Percentiles rank a stretch among this genome's conserved stretches.
phyloP scores from a whole-genome alignment of 2,888 invertebrate genomes.

The Tetragnatha montana region DNA sequence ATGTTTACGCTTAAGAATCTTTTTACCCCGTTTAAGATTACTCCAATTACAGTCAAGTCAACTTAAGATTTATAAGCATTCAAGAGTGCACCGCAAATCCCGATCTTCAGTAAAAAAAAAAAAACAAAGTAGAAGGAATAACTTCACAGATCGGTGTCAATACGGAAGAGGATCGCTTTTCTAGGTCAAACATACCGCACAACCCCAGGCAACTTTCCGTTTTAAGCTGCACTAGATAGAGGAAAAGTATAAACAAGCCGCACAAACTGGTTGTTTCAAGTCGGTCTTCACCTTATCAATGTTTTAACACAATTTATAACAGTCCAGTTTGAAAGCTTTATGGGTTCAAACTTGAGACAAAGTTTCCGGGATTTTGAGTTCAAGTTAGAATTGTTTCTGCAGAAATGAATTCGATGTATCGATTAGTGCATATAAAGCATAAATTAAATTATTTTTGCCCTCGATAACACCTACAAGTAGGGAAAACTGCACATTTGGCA shows the following conservation, averaged over 20 bases:
- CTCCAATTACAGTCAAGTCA: too few relatives aligned
- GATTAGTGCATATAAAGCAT: background rate
- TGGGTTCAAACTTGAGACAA: background rate
- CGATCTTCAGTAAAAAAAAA: too few relatives aligned
- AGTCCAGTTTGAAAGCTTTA: background rate
- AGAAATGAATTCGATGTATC: background rate
- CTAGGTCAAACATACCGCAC: constrained; percentile 3
- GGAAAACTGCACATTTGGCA: too few relatives aligned
- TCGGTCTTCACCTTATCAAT: too few relatives aligned
- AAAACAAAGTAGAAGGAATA: too few relatives aligned
- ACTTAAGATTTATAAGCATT: too few relatives aligned
- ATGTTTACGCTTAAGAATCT: too few relatives aligned
- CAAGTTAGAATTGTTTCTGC: too few relatives aligned
- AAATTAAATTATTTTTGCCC: background rate
- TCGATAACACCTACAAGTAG: background rate
- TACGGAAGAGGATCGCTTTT: constrained; percentile 14
- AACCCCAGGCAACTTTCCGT: constrained; percentile 31
- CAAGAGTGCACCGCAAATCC: too few relatives aligned
- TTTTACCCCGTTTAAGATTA: too few relatives aligned
- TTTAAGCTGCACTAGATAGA: constrained; percentile 3
- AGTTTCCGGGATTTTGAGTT: background rate
- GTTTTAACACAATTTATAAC: background rate
- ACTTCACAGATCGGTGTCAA: background rate
- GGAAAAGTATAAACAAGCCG: constrained; percentile 10
- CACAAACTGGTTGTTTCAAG: background rate